These are phyloP conservation scores for Grapholita molesta DNA, from an alignment of 1,140 invertebrate genomes.

Conservation along the genomic window DNA sequence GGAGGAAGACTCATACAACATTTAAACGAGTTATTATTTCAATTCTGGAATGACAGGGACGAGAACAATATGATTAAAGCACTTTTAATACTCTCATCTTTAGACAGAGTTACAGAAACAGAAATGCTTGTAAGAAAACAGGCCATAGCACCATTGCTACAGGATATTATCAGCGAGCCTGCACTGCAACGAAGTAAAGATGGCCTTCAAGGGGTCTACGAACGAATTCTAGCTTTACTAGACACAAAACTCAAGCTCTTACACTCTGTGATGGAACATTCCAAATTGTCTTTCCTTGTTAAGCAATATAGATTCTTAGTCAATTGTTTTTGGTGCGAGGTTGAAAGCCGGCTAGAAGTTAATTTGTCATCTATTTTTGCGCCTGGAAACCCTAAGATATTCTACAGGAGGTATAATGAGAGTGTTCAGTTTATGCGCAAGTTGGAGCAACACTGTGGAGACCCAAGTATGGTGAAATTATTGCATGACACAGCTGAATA, in stretches of 20 bases:
- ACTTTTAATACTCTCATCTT: conserved; percentile 82
- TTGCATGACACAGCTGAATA: conserved; percentile 83
- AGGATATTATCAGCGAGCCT: conserved; percentile 86
- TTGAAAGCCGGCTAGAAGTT: conserved; percentile 87
- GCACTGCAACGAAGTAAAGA: conserved; percentile 84
- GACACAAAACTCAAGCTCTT: conserved; percentile 82
- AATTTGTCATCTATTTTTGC: conserved; percentile 91
- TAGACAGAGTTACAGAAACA: conserved; percentile 84
- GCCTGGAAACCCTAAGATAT: conserved; percentile 93
- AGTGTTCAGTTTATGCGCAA: conserved; percentile 88
- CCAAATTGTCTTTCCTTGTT: conserved; percentile 79
- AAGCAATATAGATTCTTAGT: conserved; percentile 92
- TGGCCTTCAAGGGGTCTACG: conserved; percentile 86
- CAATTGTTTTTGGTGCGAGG: conserved; percentile 93
- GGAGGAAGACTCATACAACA: conserved; percentile 78
- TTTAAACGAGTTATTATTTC: conserved; percentile 81
- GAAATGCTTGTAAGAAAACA: conserved; percentile 85
- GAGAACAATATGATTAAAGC: conserved; percentile 79
- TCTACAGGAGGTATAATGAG: conserved; percentile 89
- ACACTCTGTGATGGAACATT: conserved; percentile 80
- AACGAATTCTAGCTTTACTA: conserved; percentile 85
- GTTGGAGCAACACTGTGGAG: conserved; percentile 84
- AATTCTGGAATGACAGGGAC: conserved; percentile 79
- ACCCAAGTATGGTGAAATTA: conserved; percentile 72
- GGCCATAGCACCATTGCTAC: conserved; percentile 85